A percentile compares a stretch with the other conserved stretches of the same genome.
phyloP scores from a whole-genome alignment of 2,113 vertebrate species.

The Hemichromis elongatus region DNA sequence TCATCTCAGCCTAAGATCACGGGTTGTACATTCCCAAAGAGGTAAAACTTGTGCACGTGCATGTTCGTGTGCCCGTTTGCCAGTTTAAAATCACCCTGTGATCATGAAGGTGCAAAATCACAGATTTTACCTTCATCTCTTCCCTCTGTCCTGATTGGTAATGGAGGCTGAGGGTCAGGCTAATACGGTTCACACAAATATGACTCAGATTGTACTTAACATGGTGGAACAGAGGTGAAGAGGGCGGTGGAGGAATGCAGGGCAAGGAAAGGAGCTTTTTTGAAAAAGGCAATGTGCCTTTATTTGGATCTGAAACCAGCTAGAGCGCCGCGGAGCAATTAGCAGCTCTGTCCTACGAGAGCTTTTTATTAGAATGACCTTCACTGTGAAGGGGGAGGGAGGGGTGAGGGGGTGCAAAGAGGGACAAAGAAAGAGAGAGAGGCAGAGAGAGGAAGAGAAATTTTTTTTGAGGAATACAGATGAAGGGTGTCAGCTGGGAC shows the following conservation, averaged over 20 bases:
- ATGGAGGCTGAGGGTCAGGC: slow-evolving; percentile 49
- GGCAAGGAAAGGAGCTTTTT: slow-evolving; percentile 24
- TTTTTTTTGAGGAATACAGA: slow-evolving; percentile 21
- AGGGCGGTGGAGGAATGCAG: slow-evolving; percentile 35
- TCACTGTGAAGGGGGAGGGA: slow-evolving; percentile 38
- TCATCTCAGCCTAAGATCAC: slow-evolving; percentile 63
- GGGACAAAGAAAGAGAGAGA: background rate
- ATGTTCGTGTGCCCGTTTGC: background rate
- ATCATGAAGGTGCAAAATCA: slow-evolving; percentile 59
- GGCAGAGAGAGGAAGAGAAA: background rate
- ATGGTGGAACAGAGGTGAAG: slow-evolving; percentile 59
- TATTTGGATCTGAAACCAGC: slow-evolving; percentile 68
- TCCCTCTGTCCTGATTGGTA: slow-evolving; percentile 34
- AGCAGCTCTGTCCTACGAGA: slow-evolving; percentile 61
- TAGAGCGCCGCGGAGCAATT: slow-evolving; percentile 63
- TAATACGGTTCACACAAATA: slow-evolving; percentile 42
- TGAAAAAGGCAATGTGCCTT: slow-evolving; percentile 57
- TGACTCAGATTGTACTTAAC: slow-evolving; percentile 64
- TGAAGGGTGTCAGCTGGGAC: slow-evolving; percentile 29
- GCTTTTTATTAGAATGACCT: slow-evolving; percentile 74
- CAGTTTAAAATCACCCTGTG: slow-evolving; percentile 50
- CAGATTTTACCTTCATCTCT: slow-evolving; percentile 6
- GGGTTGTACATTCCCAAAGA: slow-evolving; percentile 59
- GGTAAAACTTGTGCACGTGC: slow-evolving; percentile 13
- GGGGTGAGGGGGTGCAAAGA: background rate